Evolutionary conservation across 2,888 invertebrate species (phyloP).

Genomic region (Zaprionus lineosus): DNA sequence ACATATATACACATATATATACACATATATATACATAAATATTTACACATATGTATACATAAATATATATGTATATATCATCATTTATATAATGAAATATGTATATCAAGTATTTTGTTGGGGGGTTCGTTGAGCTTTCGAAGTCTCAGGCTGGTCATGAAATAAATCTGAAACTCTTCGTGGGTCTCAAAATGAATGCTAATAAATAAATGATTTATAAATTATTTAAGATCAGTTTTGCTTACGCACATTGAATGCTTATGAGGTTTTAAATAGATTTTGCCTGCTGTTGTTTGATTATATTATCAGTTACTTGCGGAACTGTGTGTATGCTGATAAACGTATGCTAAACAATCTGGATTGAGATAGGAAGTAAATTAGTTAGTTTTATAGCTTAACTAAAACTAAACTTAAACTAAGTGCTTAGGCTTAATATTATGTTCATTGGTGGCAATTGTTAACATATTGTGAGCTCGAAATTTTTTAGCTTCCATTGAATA

Average conservation of each 20-base stretch:
- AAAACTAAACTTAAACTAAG: constrained; percentile 27
- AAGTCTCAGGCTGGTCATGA: constrained; percentile 36
- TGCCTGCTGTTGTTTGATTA: constrained; percentile 12
- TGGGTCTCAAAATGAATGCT: too few species aligned
- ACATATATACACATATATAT: too few species aligned
- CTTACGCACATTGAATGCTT: constrained; percentile 66
- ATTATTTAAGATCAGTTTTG: constrained; percentile 17
- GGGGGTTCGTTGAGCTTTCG: constrained; percentile 25
- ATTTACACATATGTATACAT: too few species aligned
- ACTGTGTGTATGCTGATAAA: constrained; percentile 28
- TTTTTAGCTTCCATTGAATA: constrained; percentile 38
- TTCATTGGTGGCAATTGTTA: constrained; percentile 60
- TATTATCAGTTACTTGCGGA: constrained; percentile 26
- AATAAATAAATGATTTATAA: neutral
- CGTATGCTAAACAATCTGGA: constrained; percentile 58
- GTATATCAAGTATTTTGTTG: neutral
- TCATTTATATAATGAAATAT: neutral
- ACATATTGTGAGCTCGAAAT: constrained; percentile 20
- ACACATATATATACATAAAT: too few species aligned
- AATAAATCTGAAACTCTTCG: constrained; percentile 48
- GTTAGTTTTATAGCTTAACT: constrained; percentile 33
- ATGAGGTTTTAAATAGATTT: constrained; percentile 19
- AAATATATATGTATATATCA: constrained; percentile 38
- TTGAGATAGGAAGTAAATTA: constrained; percentile 10
- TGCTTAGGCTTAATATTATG: constrained; percentile 34